phyloP scores from a whole-genome alignment of 2,113 vertebrate species.

The Ictalurus punctatus region DNA sequence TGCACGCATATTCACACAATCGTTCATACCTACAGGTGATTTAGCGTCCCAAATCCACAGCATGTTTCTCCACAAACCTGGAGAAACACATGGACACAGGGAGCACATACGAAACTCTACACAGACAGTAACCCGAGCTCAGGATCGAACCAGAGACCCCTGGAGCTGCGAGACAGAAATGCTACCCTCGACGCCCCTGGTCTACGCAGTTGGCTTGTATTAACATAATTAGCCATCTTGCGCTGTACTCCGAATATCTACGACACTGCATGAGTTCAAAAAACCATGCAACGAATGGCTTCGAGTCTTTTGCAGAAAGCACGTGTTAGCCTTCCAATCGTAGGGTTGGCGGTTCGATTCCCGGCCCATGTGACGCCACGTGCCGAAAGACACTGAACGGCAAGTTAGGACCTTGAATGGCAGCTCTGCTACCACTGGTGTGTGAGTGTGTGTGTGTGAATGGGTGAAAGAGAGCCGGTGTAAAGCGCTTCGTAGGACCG shows the following conservation, averaged over 20 bases:
- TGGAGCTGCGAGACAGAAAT: not conserved
- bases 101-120: not conserved
- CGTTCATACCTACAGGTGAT: not conserved
- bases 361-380: too few relatives aligned
- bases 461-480: too few relatives aligned
- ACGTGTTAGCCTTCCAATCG: too few relatives aligned
- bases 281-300: not conserved
- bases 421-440: too few relatives aligned
- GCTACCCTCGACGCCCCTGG: not conserved
- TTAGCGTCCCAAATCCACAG: not conserved
- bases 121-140: not conserved
- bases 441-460: too few relatives aligned
- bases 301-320: not conserved
- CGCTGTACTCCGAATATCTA: not conserved
- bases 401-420: too few relatives aligned
- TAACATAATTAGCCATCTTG: not conserved
- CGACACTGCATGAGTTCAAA: not conserved
- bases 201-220: not conserved
- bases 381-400: too few relatives aligned
- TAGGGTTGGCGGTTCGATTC: too few relatives aligned
- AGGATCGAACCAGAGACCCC: not conserved
- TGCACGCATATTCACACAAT: not conserved
- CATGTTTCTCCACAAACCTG: not conserved
- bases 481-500: too few relatives aligned
- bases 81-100: not conserved